A percentile compares a stretch with the other conserved stretches of the same genome.
phyloP scores from a whole-genome alignment of 2,888 invertebrate genomes.

The Megaustenia siamemsis region DNA sequence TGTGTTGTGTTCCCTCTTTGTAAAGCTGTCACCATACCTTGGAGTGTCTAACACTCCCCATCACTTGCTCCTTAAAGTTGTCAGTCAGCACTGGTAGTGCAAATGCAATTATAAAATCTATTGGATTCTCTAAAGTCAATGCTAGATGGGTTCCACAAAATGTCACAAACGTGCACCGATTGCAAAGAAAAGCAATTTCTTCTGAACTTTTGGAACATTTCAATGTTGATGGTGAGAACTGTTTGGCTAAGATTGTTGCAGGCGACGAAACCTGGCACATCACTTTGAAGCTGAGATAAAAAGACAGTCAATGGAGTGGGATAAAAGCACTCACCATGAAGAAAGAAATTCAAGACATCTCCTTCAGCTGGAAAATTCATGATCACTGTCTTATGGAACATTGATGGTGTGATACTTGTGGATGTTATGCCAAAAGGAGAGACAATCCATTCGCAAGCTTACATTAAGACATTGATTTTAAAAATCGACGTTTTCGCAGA shows the following conservation, averaged over 20 bases:
- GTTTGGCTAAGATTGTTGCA: not conserved
- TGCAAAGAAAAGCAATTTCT: not conserved
- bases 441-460: not conserved
- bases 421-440: no score
- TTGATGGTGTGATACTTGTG: no score
- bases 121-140: not conserved
- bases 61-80: no score
- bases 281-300: no score
- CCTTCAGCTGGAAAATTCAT: constrained; percentile 8
- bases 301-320: not conserved
- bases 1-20: no score
- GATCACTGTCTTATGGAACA: constrained; percentile 14
- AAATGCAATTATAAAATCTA: no score
- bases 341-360: constrained; percentile 9
- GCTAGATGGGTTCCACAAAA: not conserved
- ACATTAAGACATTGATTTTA: not conserved
- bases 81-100: no score
- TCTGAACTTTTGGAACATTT: not conserved
- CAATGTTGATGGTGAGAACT: not conserved
- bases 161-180: not conserved
- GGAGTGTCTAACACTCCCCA: no score
- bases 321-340: no score
- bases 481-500: not conserved
- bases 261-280: not conserved
- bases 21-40: no score